phyloP scores from a whole-genome alignment of 2,888 invertebrate genomes.

The Nycteola revayana region DNA sequence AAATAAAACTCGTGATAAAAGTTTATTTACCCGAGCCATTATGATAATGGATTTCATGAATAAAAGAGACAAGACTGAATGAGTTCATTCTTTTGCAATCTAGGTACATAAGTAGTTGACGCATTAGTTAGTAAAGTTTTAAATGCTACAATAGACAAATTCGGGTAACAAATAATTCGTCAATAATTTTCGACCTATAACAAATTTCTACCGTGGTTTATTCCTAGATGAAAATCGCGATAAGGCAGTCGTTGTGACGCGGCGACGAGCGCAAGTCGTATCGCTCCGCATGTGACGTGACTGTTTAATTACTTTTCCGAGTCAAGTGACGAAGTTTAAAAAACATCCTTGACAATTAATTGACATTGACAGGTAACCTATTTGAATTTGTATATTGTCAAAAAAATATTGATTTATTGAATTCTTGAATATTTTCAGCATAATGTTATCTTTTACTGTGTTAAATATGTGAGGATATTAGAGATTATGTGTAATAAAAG shows the following conservation, averaged over 20 bases:
- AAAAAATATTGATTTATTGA: slow-evolving; percentile 50
- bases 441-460: slow-evolving; percentile 20
- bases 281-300: slow-evolving; percentile 27
- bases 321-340: slow-evolving; percentile 34
- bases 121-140: slow-evolving; percentile 1
- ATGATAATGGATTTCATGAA: slow-evolving; percentile 28
- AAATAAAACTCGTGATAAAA: slow-evolving; percentile 26
- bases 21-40: slow-evolving; percentile 28
- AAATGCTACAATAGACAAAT: slow-evolving; percentile 1
- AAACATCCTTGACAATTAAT: slow-evolving; percentile 43
- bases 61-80: slow-evolving; percentile 23
- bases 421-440: slow-evolving; percentile 23
- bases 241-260: slow-evolving; percentile 47
- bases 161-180: slow-evolving; percentile 8
- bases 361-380: slow-evolving; percentile 69
- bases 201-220: slow-evolving; percentile 37
- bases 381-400: slow-evolving; percentile 16
- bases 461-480: slow-evolving; percentile 32
- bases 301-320: slow-evolving; percentile 21
- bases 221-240: slow-evolving; percentile 42
- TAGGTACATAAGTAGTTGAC: slow-evolving; percentile 1
- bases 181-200: slow-evolving; percentile 19
- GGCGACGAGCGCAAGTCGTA: slow-evolving; percentile 45
- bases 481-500: slow-evolving; percentile 43
- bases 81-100: too few relatives aligned